These are phyloP conservation scores for Leuciscus idus DNA, from an alignment of 2,113 vertebrate species.

Conservation along the genomic window DNA sequence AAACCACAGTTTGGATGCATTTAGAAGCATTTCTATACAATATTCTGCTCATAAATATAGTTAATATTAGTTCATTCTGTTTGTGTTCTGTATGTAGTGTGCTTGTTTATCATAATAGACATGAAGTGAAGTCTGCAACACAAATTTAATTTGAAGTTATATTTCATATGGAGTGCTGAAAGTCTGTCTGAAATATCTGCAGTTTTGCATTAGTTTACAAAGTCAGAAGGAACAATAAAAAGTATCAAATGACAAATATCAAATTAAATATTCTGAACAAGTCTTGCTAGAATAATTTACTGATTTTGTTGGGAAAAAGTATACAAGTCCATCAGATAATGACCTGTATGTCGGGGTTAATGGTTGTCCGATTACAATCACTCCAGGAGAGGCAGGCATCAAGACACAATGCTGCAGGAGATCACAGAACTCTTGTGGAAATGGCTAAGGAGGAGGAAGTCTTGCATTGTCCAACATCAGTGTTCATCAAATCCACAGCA, in stretches of 20 bases:
- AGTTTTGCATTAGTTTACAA: slow-evolving; percentile 2
- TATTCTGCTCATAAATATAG: background rate
- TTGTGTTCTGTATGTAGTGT: background rate
- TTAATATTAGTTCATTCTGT: background rate
- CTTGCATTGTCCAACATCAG: slow-evolving; percentile 22
- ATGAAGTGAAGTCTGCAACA: background rate
- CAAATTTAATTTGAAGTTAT: background rate
- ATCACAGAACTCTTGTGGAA: slow-evolving; percentile 10
- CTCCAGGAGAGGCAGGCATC: slow-evolving; percentile 5
- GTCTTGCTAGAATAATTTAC: background rate
- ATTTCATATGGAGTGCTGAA: background rate
- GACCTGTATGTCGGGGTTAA: background rate
- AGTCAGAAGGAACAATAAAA: background rate
- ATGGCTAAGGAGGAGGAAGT: slow-evolving; percentile 4
- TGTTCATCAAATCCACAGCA: slow-evolving; percentile 7
- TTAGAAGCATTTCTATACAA: slow-evolving; percentile 1
- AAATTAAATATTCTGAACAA: background rate
- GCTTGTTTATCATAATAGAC: background rate
- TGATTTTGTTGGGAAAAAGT: slow-evolving; percentile 24
- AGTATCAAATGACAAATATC: background rate
- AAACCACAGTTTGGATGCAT: background rate
- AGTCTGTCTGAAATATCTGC: background rate
- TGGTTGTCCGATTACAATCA: slow-evolving; percentile 25
- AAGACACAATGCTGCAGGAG: slow-evolving; percentile 22
- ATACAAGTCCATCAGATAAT: slow-evolving; percentile 30